Base-by-base conservation (phyloP, 2,113 vertebrate genomes). In the Lutjanus erythropterus region DNA sequence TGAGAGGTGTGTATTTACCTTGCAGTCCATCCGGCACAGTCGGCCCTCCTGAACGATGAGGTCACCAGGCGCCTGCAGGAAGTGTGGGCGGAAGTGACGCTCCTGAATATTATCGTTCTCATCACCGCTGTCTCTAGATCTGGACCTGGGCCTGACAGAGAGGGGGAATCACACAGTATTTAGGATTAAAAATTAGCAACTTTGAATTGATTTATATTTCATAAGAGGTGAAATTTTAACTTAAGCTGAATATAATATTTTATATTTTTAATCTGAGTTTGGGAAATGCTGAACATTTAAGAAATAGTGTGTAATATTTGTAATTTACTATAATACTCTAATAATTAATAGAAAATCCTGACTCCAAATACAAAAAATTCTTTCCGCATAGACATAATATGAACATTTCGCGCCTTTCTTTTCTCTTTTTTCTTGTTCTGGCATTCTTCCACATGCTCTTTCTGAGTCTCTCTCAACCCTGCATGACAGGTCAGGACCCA, bases 21-120 rank as follows among this genome's bases (percentile, higher is more conserved):
- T 99, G 93, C 98, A 99, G 91, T 99, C 98, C 98, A 99, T 99
- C 78, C 98, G 93, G 86, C 98, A 99, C 1, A 99, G 96, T 33
- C 96, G 96, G 37, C 98, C 97, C 93, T 99, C 98, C 91, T 99
- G 98, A 9, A 98, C 96, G 15, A 97, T 98, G 88, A 99, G 93
- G 82, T 99, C 97, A 61, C 98, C 98, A 6, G 98, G 98, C 2
- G 98, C 98, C 94, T 99, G 98, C 91, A 99, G 93, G 95, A 99
- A 99, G 94, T 99, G 98, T 33, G 97, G 98, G 81, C 98, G 96
- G 95, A 99, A 99, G 95, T 99, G 98, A 69, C 98, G 97, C 92
- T 99, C 98, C 84, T 99, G 98, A 92, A 98, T 99, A 64, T 97
- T 97, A 79, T 99, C 98, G 7, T 97, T 97, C 92, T 99, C 98